Evolutionary conservation across 2,888 invertebrate species (phyloP), one percentile per base, ranked within the genome.

Genomic region (Drosophila picticornis): DNA sequence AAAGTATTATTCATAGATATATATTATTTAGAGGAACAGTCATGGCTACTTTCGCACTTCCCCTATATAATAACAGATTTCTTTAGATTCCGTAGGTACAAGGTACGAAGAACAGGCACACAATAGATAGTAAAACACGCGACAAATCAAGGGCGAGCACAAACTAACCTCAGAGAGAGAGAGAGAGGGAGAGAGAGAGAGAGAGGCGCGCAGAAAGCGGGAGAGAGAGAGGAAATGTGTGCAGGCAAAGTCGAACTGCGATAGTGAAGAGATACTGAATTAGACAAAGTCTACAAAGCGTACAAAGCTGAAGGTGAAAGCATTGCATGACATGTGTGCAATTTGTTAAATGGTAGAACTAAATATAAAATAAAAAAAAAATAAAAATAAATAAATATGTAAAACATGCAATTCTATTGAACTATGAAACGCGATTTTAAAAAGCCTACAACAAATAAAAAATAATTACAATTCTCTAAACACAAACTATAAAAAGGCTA

Each of bases 121-220:
- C 4, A 22, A 38, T 2, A 25, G 69, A 65, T 73, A 69, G 40
- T 46, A 22, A 50, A 29, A 51, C 38, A 53, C 52, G 67, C 75
- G 69, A 74, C 69, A 69, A 77, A 61, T 77, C 68, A 76, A 73
- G 68, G 60, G 67, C 57, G 48, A 29, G 27, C 58, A 58, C 27
- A 46, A 27, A 13, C 46, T 22, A 11, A 11, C 34, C 34, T 34
- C 13, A 29, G 10, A 10, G 50, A 19, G 27, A 19, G 19, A 11
- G 29, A 1, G 19, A n/a, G 50, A 29, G 11, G 1, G 50, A 10
- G 27, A 5, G 19, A 19, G 50, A 1, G 10, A 29, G 50, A 50
- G 16, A 48, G 46, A 46, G 25, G 19, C 9, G 5, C 0, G 1
- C 11, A 34, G 13, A 34, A 2, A 48, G 27, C 7, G 48, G 9